Evolutionary conservation across 37 sponge, comb jelly and placozoan genomes (phyloP), one percentile per base, ranked within the genome.

Genomic region (Bolinopsis microptera): DNA sequence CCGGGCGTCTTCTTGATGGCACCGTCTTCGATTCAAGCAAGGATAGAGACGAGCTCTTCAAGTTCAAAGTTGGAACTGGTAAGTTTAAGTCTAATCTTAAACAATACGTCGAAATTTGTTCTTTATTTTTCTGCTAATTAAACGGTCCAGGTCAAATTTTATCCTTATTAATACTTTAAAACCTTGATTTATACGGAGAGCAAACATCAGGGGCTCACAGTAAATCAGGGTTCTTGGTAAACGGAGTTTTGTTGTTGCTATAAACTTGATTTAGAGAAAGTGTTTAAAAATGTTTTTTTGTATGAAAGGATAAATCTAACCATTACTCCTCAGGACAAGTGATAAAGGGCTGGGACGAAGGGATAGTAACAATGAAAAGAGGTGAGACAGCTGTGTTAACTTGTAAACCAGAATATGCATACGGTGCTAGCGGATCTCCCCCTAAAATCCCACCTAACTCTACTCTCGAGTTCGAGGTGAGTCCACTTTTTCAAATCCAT

Each of bases 271-370:
- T 48, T 48, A n/a, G n/a, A n/a, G n/a, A n/a, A n/a, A n/a, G n/a
- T 48, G 61, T 48, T 18, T 48, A 18, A 48, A 48, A 13, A 13
- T 48, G 13, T 13, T 48, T 48, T 48, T 48, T 48, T 5, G 13
- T 18, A 48, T 48, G 61, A 18, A 48, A 48, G 9, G 61, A 48
- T 48, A 48, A 48, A 48, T 48, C 13, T 48, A 48, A 5, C n/a
- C n/a, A n/a, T n/a, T n/a, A n/a, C n/a, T n/a, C n/a, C n/a, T 61
- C 77, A 95, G 93, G 94, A 5, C 92, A 94, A 48, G 99, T 98
- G 22, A 98, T 98, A 75, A 98, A 98, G 69, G 99, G 97, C 0
- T 98, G 99, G 99, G 99, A 98, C 68, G 93, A 92, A 0, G 99
- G 99, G 2, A 96, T 98, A 35, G 95, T 94, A 21, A 97, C 99